phyloP scores from a whole-genome alignment of 2,888 invertebrate species.

The Trachelus iudaicus region DNA sequence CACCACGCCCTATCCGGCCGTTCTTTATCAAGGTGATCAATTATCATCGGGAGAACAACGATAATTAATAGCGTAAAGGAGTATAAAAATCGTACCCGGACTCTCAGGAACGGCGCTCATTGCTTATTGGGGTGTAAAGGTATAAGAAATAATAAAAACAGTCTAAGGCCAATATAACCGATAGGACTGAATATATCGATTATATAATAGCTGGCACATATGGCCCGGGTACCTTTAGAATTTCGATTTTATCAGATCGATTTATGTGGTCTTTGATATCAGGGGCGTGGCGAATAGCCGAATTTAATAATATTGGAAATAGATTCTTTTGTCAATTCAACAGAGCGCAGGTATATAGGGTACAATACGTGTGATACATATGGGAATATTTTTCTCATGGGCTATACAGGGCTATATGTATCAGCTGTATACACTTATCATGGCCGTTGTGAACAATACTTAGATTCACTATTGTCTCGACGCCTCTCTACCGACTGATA shows the following conservation, averaged over 20 bases:
- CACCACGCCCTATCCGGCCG: background rate
- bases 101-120: background rate
- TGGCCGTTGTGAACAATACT: no score
- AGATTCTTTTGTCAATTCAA: background rate
- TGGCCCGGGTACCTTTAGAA: background rate
- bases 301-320: background rate
- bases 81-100: background rate
- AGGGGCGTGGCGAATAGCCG: background rate
- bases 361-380: no score
- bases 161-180: background rate
- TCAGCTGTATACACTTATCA: no score
- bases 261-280: background rate
- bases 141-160: background rate
- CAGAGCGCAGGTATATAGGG: background rate
- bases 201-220: background rate
- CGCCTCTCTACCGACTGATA: background rate
- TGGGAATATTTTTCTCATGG: no score
- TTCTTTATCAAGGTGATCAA: background rate
- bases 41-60: background rate
- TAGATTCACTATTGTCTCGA: background rate
- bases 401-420: no score
- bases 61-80: background rate
- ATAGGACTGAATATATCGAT: background rate
- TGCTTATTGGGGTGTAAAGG: background rate
- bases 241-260: background rate